A percentile compares a stretch with the other conserved stretches of the same genome.
phyloP scores from a whole-genome alignment of 2,797 vertebrate genomes.

The Cossypha caffra region DNA sequence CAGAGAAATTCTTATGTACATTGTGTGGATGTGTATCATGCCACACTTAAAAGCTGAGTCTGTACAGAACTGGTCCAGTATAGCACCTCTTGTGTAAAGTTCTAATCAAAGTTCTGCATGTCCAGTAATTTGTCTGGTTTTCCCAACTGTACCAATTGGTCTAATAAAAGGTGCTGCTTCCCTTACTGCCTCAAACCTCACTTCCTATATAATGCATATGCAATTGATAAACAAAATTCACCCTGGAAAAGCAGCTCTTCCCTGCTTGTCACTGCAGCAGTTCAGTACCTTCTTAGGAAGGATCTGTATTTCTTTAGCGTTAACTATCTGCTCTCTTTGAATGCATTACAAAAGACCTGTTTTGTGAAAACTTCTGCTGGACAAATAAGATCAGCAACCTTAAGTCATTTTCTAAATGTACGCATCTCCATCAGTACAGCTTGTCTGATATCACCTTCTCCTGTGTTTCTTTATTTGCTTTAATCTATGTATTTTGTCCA shows the following conservation, averaged over 20 bases:
- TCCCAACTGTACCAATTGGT: neutral
- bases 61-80: neutral
- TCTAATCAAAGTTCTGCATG: neutral
- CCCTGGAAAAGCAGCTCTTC: neutral
- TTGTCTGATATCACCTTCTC: neutral
- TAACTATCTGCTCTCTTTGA: neutral
- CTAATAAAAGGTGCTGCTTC: neutral
- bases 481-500: neutral
- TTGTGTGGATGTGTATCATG: neutral
- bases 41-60: neutral
- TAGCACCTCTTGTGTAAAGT: neutral
- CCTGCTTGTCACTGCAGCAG: neutral
- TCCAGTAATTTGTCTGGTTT: neutral
- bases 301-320: neutral
- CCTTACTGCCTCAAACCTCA: neutral
- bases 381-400: neutral
- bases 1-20: neutral
- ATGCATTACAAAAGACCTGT: neutral
- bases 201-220: neutral
- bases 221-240: neutral
- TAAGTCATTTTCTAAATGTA: neutral
- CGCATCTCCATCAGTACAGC: neutral
- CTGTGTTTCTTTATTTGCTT: neutral
- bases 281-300: neutral
- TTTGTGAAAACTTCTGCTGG: neutral